A percentile compares a stretch with the other conserved stretches of the same genome.
Conservation (phyloP, 2,113 vertebrate species). For the Anhinga anhinga region DNA sequence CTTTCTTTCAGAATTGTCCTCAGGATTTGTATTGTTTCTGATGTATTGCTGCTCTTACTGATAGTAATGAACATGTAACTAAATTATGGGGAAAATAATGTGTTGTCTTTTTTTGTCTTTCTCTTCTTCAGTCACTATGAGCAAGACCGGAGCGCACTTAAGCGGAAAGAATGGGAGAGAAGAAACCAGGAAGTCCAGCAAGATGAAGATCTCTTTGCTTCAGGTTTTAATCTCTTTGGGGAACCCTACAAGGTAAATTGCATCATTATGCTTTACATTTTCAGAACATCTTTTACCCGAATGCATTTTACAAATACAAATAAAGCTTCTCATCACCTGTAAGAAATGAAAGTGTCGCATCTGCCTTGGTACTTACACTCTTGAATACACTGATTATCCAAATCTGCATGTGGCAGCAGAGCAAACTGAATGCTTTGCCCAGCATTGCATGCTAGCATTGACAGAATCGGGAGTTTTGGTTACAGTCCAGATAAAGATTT, state of each 20-base stretch:
- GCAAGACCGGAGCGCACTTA: constrained; percentile 91
- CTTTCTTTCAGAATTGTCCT: not conserved
- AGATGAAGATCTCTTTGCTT: constrained; percentile 96
- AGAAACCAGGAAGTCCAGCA: constrained; percentile 97
- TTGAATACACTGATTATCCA: not conserved
- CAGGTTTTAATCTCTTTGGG: constrained; percentile 97
- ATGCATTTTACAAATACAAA: not conserved
- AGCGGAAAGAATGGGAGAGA: constrained; percentile 96
- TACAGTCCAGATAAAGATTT: not conserved
- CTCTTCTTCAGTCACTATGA: constrained; percentile 88
- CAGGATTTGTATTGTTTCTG: not conserved
- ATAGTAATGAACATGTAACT: not conserved
- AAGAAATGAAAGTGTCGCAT: not conserved
- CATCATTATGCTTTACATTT: not conserved
- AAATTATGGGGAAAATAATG: not conserved
- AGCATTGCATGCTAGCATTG: not conserved
- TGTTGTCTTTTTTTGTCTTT: constrained; percentile 32
- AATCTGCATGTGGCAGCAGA: not conserved
- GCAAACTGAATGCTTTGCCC: not conserved
- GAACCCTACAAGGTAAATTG: constrained; percentile 94
- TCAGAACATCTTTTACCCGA: not conserved
- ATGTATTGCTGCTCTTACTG: not conserved
- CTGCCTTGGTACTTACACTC: not conserved
- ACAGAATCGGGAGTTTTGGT: not conserved
- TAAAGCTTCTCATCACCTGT: not conserved